phyloP scores from a whole-genome alignment of 2,888 invertebrate species.

The Drosophila kokeensis region DNA sequence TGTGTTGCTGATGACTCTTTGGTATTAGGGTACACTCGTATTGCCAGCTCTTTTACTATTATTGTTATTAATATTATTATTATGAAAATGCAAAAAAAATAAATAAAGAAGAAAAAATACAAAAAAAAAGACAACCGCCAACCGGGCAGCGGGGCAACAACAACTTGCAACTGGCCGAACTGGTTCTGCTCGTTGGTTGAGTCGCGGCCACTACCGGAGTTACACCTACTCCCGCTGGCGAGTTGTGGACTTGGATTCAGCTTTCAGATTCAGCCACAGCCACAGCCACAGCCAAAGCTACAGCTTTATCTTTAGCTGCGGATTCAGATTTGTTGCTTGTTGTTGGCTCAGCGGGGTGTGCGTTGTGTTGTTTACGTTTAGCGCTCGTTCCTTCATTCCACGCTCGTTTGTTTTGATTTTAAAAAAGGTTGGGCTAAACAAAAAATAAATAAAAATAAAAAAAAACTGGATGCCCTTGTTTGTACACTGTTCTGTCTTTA shows the following conservation, averaged over 20 bases:
- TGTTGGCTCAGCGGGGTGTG: constrained; percentile 50
- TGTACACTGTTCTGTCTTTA: constrained; percentile 67
- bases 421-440: constrained; percentile 65
- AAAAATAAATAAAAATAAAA: constrained; percentile 32
- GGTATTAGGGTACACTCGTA: constrained; percentile 15
- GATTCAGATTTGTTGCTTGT: constrained; percentile 1
- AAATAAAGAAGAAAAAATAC: neutral
- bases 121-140: constrained; percentile 3
- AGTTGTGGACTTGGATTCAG: constrained; percentile 42
- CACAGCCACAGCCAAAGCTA: constrained; percentile 14
- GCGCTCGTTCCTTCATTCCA: constrained; percentile 72
- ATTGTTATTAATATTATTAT: constrained; percentile 42
- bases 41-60: constrained; percentile 45
- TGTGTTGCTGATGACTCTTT: constrained; percentile 20
- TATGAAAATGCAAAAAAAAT: constrained; percentile 33
- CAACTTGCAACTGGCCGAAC: constrained; percentile 49
- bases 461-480: constrained; percentile 77
- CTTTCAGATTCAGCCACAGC: constrained; percentile 36
- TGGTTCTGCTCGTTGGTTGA: constrained; percentile 36
- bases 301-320: constrained; percentile 17
- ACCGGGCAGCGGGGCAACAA: constrained; percentile 11
- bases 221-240: constrained; percentile 70
- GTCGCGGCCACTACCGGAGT: constrained; percentile 62
- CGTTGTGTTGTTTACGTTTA: constrained; percentile 75
- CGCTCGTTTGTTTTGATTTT: constrained; percentile 77